phyloP scores from a whole-genome alignment of 2,797 vertebrate genomes.

The Ptychobarbus kaznakovi region DNA sequence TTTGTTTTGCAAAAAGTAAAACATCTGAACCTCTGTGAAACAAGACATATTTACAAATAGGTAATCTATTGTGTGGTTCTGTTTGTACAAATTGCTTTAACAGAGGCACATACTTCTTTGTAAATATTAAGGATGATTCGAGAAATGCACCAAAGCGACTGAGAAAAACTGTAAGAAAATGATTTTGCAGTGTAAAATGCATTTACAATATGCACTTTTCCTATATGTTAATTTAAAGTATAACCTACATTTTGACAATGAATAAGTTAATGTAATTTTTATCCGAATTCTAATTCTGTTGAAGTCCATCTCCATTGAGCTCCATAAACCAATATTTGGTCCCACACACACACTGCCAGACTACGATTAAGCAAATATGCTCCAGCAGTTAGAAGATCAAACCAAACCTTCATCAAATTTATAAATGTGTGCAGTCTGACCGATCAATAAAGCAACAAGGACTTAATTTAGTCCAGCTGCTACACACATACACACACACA shows the following conservation, averaged over 20 bases:
- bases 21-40: neutral
- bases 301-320: neutral
- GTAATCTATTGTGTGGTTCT: too few species aligned
- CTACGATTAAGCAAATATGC: conserved; percentile 16
- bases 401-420: conserved; percentile 33
- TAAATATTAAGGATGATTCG: too few species aligned
- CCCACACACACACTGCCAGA: conserved; percentile 34
- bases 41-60: neutral
- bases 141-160: too few species aligned
- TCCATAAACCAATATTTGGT: conserved; percentile 34
- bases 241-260: neutral
- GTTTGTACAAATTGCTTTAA: too few species aligned
- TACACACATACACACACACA: conserved; percentile 23
- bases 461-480: conserved; percentile 25
- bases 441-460: conserved; percentile 41
- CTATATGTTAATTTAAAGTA: neutral
- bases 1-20: neutral
- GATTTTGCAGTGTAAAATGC: neutral
- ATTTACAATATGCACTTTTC: neutral
- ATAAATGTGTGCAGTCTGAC: conserved; percentile 4
- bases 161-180: neutral
- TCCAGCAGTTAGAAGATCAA: conserved; percentile 31
- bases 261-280: neutral
- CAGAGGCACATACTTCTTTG: too few species aligned
- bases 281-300: neutral